Conservation (phyloP, 2,888 invertebrate species). For the Cybosia mesomella region DNA sequence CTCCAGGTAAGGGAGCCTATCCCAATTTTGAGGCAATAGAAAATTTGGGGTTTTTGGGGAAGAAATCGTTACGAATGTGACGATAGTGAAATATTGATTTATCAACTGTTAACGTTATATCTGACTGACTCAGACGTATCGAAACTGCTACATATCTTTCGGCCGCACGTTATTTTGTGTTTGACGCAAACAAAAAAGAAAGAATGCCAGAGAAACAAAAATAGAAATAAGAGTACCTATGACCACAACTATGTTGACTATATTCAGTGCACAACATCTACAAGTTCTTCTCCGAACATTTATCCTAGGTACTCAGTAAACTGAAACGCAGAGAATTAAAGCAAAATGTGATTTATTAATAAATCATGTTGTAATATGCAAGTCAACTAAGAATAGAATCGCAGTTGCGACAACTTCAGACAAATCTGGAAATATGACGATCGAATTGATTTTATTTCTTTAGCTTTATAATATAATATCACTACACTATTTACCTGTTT, state of each 20-base stretch:
- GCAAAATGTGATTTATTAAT: not conserved
- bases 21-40: not conserved
- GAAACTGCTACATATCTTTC: constrained; percentile 2
- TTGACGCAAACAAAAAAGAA: not conserved
- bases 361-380: no score
- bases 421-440: no score
- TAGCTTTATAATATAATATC: no score
- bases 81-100: not conserved
- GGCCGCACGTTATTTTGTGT: not conserved
- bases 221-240: not conserved
- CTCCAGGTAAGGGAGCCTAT: not conserved
- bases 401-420: no score
- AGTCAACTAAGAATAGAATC: no score
- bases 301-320: not conserved
- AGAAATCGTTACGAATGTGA: not conserved
- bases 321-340: not conserved
- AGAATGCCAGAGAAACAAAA: not conserved
- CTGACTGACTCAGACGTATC: not conserved
- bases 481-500: no score
- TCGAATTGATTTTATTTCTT: no score
- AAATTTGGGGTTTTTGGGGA: not conserved
- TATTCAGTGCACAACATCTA: not conserved
- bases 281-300: not conserved
- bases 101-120: not conserved
- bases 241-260: not conserved